Conservation (phyloP, 2,888 invertebrate species). For the Mantis religiosa region DNA sequence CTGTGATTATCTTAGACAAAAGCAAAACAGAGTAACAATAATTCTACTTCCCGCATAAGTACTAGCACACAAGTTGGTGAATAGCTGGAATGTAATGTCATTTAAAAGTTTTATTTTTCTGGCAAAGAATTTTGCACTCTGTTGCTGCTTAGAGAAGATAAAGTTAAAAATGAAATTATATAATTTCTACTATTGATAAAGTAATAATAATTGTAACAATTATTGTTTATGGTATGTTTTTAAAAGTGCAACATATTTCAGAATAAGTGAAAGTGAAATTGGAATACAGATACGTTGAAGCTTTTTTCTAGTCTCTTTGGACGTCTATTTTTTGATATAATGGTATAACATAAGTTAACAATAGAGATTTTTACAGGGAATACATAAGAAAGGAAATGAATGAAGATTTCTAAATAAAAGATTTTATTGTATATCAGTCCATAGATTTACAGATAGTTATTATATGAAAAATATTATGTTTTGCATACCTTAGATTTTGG, state of each 20-base stretch:
- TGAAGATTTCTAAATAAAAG: background rate
- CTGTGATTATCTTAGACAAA: constrained; percentile 16
- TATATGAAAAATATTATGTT: constrained; percentile 3
- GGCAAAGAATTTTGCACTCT: background rate
- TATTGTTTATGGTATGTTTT: background rate
- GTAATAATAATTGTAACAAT: background rate
- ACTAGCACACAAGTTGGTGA: background rate
- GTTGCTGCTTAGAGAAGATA: background rate
- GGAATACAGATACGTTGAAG: background rate
- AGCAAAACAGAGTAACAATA: constrained; percentile 4
- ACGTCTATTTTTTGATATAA: constrained; percentile 13
- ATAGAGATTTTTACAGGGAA: constrained; percentile 10
- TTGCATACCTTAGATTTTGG: background rate
- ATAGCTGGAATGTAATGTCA: background rate
- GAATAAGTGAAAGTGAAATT: background rate
- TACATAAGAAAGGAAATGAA: background rate
- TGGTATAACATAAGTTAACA: constrained; percentile 4
- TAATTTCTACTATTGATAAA: background rate
- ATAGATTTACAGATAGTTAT: background rate
- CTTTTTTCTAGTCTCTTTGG: constrained; percentile 14
- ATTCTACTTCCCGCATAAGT: constrained; percentile 2
- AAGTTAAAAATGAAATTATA: background rate
- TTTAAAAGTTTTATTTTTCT: background rate
- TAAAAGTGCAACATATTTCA: background rate
- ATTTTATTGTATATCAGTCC: background rate